phyloP scores from a whole-genome alignment of 1,140 invertebrate genomes.

The Prorops nasuta region DNA sequence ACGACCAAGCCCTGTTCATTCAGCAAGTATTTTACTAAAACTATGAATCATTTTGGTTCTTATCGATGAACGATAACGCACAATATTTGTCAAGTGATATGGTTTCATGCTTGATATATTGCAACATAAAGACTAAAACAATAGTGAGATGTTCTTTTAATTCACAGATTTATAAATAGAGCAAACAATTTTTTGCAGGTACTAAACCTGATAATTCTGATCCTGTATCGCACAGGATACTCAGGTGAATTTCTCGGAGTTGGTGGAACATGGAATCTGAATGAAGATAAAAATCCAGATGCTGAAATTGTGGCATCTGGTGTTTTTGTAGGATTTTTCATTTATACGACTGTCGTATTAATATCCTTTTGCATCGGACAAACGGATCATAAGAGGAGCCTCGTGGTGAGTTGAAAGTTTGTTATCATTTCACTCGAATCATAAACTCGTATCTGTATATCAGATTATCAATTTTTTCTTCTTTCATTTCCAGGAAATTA shows the following conservation, averaged over 20 bases:
- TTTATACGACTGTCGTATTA: slow-evolving; percentile 72
- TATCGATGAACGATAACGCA: slow-evolving; percentile 26
- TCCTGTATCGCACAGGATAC: slow-evolving; percentile 79
- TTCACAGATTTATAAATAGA: slow-evolving; percentile 1
- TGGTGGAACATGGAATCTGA: slow-evolving; percentile 84
- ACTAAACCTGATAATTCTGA: slow-evolving; percentile 75
- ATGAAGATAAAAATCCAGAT: slow-evolving; percentile 81
- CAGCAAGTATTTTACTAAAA: slow-evolving; percentile 19
- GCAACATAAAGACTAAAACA: no score
- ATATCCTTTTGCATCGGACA: slow-evolving; percentile 73
- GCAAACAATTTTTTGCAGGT: slow-evolving; percentile 36
- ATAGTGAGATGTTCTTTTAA: no score
- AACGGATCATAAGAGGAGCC: slow-evolving; percentile 69
- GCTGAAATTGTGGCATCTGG: slow-evolving; percentile 82
- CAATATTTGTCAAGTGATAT: slow-evolving; percentile 30
- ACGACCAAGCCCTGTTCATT: no score
- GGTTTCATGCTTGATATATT: no score
- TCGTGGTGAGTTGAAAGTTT: slow-evolving; percentile 51
- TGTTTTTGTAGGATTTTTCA: slow-evolving; percentile 80
- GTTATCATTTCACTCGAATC: slow-evolving; percentile 5
- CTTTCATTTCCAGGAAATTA: slow-evolving; percentile 68
- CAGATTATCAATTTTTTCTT: slow-evolving; percentile 9
- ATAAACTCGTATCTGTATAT: slow-evolving; percentile 2
- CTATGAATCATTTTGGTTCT: slow-evolving; percentile 31
- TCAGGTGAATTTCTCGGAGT: slow-evolving; percentile 78